Evolutionary conservation across 2,797 vertebrate genomes (phyloP).

Genomic region (Lacerta viridis): DNA sequence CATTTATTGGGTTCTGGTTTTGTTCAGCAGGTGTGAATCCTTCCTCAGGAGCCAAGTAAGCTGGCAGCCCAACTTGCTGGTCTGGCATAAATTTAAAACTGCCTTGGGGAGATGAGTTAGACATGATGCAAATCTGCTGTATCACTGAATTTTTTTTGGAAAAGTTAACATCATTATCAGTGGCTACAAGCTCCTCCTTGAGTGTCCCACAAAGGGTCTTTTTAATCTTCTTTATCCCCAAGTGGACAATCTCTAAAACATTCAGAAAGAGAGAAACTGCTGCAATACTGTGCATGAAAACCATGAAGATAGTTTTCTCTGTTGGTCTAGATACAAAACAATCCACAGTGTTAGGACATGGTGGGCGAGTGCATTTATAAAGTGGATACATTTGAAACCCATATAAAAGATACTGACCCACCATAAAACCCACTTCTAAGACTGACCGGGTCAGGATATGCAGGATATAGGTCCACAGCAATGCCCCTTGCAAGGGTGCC

Average conservation of each 20-base stretch:
- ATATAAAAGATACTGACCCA: constrained; percentile 93
- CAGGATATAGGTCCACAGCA: constrained; percentile 92
- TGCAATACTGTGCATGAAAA: constrained; percentile 94
- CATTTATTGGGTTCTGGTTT: constrained; percentile 33
- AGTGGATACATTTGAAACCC: constrained; percentile 90
- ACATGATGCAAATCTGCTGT: constrained; percentile 81
- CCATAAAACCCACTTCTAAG: constrained; percentile 93
- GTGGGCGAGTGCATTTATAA: constrained; percentile 90
- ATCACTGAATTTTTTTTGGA: constrained; percentile 88
- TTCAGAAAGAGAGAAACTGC: constrained; percentile 92
- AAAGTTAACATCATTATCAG: constrained; percentile 77
- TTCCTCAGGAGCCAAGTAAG: constrained; percentile 62
- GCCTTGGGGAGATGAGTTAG: constrained; percentile 81
- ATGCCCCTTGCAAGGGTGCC: constrained; percentile 91
- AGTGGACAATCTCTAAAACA: constrained; percentile 92
- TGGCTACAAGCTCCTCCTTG: constrained; percentile 67
- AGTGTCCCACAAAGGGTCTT: constrained; percentile 83
- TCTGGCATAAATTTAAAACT: constrained; percentile 74
- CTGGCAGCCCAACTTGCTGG: constrained; percentile 62
- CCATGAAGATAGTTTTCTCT: constrained; percentile 96
- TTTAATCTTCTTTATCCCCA: constrained; percentile 90
- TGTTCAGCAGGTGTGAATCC: constrained; percentile 55
- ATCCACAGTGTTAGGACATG: constrained; percentile 95
- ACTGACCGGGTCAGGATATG: constrained; percentile 94
- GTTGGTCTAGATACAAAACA: constrained; percentile 96